Conservation (phyloP, 2,113 vertebrate species). For the Jaculus jaculus region DNA sequence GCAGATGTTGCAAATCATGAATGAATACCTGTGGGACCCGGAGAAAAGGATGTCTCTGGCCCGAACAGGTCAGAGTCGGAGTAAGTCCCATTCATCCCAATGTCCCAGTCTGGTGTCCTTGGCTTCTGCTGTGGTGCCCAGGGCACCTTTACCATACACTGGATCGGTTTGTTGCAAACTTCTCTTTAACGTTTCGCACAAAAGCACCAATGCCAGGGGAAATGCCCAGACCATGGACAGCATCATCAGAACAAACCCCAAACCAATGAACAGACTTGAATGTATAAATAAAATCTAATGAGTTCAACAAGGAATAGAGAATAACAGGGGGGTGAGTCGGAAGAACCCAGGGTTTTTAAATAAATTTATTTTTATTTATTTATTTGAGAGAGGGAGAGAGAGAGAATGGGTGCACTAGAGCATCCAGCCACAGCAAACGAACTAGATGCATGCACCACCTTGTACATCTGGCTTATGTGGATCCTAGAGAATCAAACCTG, state of each 20-base stretch:
- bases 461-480: too few relatives aligned
- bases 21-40: conserved; percentile 94
- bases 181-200: conserved; percentile 49
- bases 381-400: too few relatives aligned
- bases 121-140: background rate
- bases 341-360: background rate
- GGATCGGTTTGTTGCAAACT: conserved; percentile 47
- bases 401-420: too few relatives aligned
- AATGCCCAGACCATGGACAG: background rate
- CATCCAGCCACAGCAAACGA: too few relatives aligned
- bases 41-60: conserved; percentile 96
- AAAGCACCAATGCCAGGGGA: conserved; percentile 7
- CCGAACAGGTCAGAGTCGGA: conserved; percentile 95
- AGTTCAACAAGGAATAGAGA: background rate
- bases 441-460: too few relatives aligned
- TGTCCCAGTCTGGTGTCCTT: conserved; percentile 60
- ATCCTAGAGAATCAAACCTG: too few relatives aligned
- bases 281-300: conserved; percentile 19
- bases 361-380: background rate
- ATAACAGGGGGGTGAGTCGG: conserved; percentile 19
- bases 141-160: conserved; percentile 61
- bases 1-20: conserved; percentile 89
- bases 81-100: conserved; percentile 88
- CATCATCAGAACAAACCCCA: conserved; percentile 13
- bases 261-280: background rate